Base-by-base conservation (phyloP, 2,888 invertebrate genomes). In the Agrilus mali region DNA sequence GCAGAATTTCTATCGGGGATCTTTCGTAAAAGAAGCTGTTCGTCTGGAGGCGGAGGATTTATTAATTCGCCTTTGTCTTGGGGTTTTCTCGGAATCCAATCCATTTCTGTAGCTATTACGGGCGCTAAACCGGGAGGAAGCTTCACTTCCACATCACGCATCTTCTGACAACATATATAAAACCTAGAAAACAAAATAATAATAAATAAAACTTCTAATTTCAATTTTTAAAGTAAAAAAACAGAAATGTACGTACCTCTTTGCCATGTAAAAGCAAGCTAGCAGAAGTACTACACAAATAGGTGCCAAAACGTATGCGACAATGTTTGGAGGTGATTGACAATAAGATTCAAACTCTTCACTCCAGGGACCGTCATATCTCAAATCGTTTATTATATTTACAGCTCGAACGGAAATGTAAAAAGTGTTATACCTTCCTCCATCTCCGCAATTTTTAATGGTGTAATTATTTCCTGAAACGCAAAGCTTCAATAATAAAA, bases 101-200 rank as follows among this genome's bases (percentile, higher is more conserved):
- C 50, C 16, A 52, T 49, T 22, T 57, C 53, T 31, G 50, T 49
- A 17, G 50, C 48, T 20, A 53, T 49, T n/a, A 50, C 52, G 6
- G 56, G 54, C 14, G 66, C 73, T 45, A 83, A 61, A 4, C 82
- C 82, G 38, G 75, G 75, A 16, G 83, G 83, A 47, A 83, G 61
- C 52, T 77, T 77, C 12, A 80, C 75, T 56, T 77, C 76, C 17
- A 83, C 77, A 52, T 81, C 75, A 55, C 74, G 72, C 78, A 82
- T 82, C 20, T 48, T 48, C 34, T 42, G 42, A 38, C 38, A 50
- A 38, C 39, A 46, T 27, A 43, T 45, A 39, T 42, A 46, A 36
- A 47, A 43, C 37, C 46, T 43, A 39, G 38, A 43, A 16, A 12
- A n/a, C n/a, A n/a, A 17, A 15, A 34, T n/a, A 38, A 15, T 13